These are phyloP conservation scores for Globodera rostochiensis DNA, from an alignment of 1,140 invertebrate genomes.

Conservation along the genomic window DNA sequence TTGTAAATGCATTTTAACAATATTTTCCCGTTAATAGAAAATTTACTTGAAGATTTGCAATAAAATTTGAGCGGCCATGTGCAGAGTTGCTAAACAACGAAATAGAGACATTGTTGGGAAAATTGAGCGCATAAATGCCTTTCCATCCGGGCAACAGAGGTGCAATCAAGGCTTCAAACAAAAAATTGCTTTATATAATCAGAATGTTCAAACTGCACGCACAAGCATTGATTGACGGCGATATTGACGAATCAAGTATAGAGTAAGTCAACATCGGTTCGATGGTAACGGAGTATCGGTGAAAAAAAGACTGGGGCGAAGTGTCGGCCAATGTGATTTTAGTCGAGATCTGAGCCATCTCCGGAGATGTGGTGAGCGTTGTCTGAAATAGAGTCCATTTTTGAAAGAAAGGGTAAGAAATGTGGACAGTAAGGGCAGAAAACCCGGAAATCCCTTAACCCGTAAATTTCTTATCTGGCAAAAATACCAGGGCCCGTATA, in stretches of 20 bases:
- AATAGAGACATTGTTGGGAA: conserved; percentile 9
- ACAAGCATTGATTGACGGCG: not conserved
- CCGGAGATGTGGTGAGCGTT: not conserved
- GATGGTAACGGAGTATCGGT: not conserved
- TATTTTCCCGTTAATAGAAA: not conserved
- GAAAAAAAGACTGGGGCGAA: conserved; percentile 7
- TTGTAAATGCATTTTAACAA: too few species aligned
- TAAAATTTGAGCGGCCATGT: conserved; percentile 57
- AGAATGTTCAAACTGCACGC: not conserved
- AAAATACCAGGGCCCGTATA: too few species aligned
- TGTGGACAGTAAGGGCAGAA: too few species aligned
- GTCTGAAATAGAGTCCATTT: not conserved
- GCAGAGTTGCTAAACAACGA: not conserved
- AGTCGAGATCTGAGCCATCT: not conserved
- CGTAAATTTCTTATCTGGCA: not conserved
- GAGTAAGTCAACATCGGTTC: not conserved
- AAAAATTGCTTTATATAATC: not conserved
- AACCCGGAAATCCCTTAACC: conserved; percentile 16
- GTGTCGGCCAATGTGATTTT: conserved; percentile 10
- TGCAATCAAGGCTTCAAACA: not conserved
- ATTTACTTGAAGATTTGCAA: conserved; percentile 37
- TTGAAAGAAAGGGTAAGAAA: too few species aligned
- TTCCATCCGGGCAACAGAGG: conserved; percentile 50
- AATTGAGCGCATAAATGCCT: conserved; percentile 47
- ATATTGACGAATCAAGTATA: not conserved